phyloP scores from a whole-genome alignment of 2,113 vertebrate genomes.

The Dasyurus viverrinus region DNA sequence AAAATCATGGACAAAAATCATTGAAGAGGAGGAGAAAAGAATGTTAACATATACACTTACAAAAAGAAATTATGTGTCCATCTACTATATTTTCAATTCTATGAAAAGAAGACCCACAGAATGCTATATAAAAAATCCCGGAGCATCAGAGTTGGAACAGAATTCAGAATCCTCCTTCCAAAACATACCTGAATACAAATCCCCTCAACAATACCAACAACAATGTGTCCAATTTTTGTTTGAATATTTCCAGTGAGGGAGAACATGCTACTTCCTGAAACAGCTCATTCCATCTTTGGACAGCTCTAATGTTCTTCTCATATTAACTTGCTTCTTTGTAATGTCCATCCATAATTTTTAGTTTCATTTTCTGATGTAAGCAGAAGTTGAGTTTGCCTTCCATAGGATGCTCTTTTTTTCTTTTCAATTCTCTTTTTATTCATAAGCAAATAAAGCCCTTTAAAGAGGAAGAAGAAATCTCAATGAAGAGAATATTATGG shows the following conservation, averaged over 20 bases:
- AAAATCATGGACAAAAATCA: background rate
- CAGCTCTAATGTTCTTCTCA: background rate
- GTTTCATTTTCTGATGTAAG: background rate
- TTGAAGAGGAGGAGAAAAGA: background rate
- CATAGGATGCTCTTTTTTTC: background rate
- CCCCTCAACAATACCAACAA: background rate
- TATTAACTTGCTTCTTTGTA: background rate
- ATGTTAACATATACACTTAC: background rate
- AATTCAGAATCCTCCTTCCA: background rate
- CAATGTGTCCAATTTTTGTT: background rate
- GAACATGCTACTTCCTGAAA: background rate
- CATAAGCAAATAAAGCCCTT: background rate
- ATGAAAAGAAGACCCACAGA: background rate
- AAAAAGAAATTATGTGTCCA: background rate
- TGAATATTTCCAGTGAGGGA: background rate
- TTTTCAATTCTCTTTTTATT: conserved; percentile 47
- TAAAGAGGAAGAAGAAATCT: background rate
- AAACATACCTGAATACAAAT: background rate
- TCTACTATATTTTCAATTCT: background rate
- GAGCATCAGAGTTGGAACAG: background rate
- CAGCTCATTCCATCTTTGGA: background rate
- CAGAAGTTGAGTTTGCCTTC: background rate
- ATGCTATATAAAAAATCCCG: background rate
- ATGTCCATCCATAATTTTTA: background rate
- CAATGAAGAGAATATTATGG: background rate